Base-by-base conservation (phyloP, 2,888 invertebrate genomes). In the Drosophila villosipedis region DNA sequence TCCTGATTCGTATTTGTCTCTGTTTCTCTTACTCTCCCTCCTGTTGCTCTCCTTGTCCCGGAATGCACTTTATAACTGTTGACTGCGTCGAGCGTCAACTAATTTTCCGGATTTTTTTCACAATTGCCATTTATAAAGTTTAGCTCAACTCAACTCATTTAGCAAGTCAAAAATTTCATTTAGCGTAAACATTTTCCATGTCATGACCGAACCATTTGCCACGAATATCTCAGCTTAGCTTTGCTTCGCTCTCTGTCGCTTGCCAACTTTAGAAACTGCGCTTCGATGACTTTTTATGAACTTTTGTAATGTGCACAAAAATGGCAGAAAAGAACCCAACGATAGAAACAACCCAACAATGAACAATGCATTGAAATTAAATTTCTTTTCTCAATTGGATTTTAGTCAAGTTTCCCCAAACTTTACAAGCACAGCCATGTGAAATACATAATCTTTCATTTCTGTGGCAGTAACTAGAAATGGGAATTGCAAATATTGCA, bases 141-240 rank as follows among this genome's bases (percentile, higher is more conserved):
- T 62, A 35, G 49, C 66, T 14, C 60, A 75, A 82, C 74, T 68
- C 66, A 76, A 86, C 84, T 84, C 76, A 85, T 82, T 89, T 84
- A 81, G 73, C 76, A 73, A 87, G 78, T 86, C 89, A 75, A 77
- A 73, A 83, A 86, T 77, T 87, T 84, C 82, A 89, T 89, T 89
- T 76, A 76, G 73, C 76, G 84, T 71, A 67, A 89, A 80, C 70
- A 86, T 71, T 75, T 67, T 50, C 71, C 60, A 65, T 76, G 75
- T 73, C 74, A 71, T 68, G 60, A 55, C 55, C 63, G 28, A 68
- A 68, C 35, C 54, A 60, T 59, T 63, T 49, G 47, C 47, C 16
- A 52, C 30, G 39, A 49, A 55, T 53, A 68, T 73, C 41, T 35
- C 35, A 37, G 33, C 37, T 39, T 22, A 12, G 58, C 55, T 33